These are phyloP conservation scores for Zingel zingel DNA, from an alignment of 2,113 vertebrate genomes.

Conservation along the genomic window DNA sequence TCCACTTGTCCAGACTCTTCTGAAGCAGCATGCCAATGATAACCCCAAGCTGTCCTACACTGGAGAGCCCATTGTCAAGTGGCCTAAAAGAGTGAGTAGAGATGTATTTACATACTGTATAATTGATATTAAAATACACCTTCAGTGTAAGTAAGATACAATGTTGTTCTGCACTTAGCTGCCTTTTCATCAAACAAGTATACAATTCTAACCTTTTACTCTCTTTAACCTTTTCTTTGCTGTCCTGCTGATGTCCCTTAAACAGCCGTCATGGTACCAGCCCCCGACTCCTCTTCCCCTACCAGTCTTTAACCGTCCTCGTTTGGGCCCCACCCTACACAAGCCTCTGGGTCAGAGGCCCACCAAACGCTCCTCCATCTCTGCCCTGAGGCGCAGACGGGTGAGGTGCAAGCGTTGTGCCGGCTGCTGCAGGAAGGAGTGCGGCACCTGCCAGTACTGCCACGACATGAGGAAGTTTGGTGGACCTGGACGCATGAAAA, in stretches of 20 bases:
- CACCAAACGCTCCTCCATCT: constrained; percentile 88
- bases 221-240: background rate
- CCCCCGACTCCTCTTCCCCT: constrained; percentile 68
- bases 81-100: constrained; percentile 93
- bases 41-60: constrained; percentile 92
- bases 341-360: constrained; percentile 80
- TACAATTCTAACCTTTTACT: background rate
- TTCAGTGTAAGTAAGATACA: background rate
- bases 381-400: constrained; percentile 89
- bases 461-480: constrained; percentile 97
- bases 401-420: constrained; percentile 94
- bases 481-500: constrained; percentile 94
- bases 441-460: constrained; percentile 94
- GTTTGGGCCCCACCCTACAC: constrained; percentile 73
- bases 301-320: constrained; percentile 77
- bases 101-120: background rate
- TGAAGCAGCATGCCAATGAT: constrained; percentile 89
- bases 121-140: background rate
- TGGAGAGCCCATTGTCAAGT: constrained; percentile 95
- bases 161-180: background rate
- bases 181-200: background rate
- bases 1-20: constrained; percentile 82
- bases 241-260: background rate
- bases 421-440: constrained; percentile 93
- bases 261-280: constrained; percentile 85